These are phyloP conservation scores for Diabrotica undecimpunctata DNA, from an alignment of 1,140 invertebrate species.

Conservation along the genomic window DNA sequence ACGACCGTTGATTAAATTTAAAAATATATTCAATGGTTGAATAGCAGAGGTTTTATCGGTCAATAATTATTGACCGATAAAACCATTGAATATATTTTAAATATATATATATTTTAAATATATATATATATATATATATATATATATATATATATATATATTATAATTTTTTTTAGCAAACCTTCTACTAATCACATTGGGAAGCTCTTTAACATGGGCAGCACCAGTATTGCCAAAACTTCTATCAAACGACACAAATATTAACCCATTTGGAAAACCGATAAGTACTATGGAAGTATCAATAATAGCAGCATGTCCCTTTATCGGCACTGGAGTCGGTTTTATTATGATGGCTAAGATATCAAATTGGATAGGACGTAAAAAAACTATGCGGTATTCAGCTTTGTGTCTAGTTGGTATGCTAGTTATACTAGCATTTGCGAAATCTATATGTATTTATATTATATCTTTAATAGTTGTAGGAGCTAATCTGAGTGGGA, in stretches of 20 bases:
- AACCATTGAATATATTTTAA: too few relatives aligned
- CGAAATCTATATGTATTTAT: background rate
- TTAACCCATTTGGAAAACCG: background rate
- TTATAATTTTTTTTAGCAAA: background rate
- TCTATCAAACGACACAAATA: background rate
- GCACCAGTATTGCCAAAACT: background rate
- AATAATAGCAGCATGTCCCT: background rate
- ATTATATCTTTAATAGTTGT: background rate
- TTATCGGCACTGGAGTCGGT: background rate
- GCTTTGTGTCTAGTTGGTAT: background rate
- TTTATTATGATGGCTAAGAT: background rate
- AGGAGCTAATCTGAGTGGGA: background rate
- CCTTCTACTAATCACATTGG: background rate
- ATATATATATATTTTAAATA: too few relatives aligned
- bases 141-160: too few relatives aligned
- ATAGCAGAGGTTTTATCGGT: too few relatives aligned
- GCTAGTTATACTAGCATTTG: background rate
- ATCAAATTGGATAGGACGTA: background rate
- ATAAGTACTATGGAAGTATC: background rate
- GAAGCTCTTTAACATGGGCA: background rate
- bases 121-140: too few relatives aligned
- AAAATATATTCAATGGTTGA: too few relatives aligned
- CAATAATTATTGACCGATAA: too few relatives aligned
- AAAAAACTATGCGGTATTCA: background rate
- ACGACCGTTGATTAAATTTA: too few relatives aligned